Evolutionary conservation across 2,113 vertebrate species (phyloP), one percentile per base, ranked within the genome.

Genomic region (Colius striatus): DNA sequence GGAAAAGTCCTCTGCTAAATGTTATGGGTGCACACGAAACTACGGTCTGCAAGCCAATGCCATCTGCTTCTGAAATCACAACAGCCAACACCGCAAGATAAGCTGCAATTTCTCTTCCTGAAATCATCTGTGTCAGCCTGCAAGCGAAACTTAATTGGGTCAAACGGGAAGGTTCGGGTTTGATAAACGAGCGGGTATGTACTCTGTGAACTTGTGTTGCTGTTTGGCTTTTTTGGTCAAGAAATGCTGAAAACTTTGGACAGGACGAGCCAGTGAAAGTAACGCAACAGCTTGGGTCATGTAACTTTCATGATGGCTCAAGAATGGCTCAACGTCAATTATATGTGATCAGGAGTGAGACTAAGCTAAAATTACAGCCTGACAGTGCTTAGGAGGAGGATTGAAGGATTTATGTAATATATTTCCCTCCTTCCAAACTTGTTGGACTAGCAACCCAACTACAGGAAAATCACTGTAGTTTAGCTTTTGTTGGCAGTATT

Each of bases 351-450:
- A 91, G 84, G 90, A 96, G 86, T 61, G 81, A 74, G 57, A 84
- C 48, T 55, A 63, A 88, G 88, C 83, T 94, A 87, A 95, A 96
- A 96, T 96, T 97, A 96, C 41, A 96, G 88, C 83, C 82, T 94
- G 90, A 91, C 85, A 86, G 53, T 77, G 34, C 94, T 93, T 90
- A 94, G 95, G 96, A 97, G 90, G 79, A 73, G 85, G 90, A 68
- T 47, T 78, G 76, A 78, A 92, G 57, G 48, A 89, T 86, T 32
- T 84, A 82, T 75, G 93, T 92, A 93, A 95, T 89, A 8, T 66
- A 63, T 86, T 92, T 93, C 45, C 73, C 63, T 96, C 88, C 91
- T 86, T 92, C 79, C 66, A 88, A 93, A 96, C 94, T 95, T 86
- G 93, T 86, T 86, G 27, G 92, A 94, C 90, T 86, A 88, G 82